These are phyloP conservation scores for Willowsia nigromaculata DNA, from an alignment of 2,888 invertebrate species.

Conservation along the genomic window DNA sequence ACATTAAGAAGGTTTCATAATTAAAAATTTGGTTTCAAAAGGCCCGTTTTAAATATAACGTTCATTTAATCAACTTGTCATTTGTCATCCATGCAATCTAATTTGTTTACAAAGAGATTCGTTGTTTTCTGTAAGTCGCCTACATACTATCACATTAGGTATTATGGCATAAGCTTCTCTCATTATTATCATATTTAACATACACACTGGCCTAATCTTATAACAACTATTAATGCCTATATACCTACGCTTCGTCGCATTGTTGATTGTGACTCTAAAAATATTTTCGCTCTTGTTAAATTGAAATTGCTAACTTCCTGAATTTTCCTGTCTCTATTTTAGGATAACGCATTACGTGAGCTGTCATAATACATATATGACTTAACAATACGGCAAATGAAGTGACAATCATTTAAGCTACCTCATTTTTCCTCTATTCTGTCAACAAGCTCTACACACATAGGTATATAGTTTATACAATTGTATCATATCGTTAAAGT, in stretches of 20 bases:
- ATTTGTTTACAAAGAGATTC: constrained; percentile 2
- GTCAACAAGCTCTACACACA: constrained; percentile 35
- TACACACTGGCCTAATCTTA: not conserved
- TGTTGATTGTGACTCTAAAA: not conserved
- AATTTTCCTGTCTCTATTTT: not conserved
- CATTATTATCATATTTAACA: no score
- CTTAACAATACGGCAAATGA: constrained; percentile 47
- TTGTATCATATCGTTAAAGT: constrained; percentile 50
- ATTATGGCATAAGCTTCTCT: no score
- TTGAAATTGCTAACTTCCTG: constrained; percentile 59
- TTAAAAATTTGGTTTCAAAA: no score
- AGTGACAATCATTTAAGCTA: constrained; percentile 62
- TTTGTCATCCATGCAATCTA: constrained; percentile 24
- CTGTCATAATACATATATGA: constrained; percentile 40
- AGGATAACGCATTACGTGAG: constrained; percentile 10
- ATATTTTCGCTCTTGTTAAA: not conserved
- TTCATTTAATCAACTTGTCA: constrained; percentile 34
- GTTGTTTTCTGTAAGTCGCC: no score
- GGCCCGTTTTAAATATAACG: not conserved
- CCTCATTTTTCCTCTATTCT: constrained; percentile 43
- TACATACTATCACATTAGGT: no score
- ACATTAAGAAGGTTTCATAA: no score
- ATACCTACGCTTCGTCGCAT: not conserved
- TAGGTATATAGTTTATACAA: not conserved
- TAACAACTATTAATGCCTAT: no score